Percentiles rank a stretch among this genome's conserved stretches.
These are phyloP conservation scores for Napeogenes sylphis DNA, from an alignment of 2,888 invertebrate genomes.

Conservation along the genomic window DNA sequence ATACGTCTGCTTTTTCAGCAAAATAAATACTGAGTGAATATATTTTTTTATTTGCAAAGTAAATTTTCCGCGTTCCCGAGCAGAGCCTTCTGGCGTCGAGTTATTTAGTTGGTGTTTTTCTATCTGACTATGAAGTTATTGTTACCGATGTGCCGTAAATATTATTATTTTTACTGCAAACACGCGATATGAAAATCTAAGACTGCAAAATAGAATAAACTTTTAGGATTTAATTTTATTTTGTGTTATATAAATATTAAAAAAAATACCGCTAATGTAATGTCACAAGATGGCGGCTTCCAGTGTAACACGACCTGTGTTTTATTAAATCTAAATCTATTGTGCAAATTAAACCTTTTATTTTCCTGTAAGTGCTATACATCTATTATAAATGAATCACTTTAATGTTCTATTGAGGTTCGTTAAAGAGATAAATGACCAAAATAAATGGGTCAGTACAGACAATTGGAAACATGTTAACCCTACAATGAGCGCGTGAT, in stretches of 20 bases:
- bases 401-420: slow-evolving; percentile 4
- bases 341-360: neutral
- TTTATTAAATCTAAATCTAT: too few species aligned
- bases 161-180: slow-evolving; percentile 4
- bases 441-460: slow-evolving; percentile 31
- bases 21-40: slow-evolving; percentile 22
- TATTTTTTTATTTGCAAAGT: slow-evolving; percentile 30
- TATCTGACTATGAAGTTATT: slow-evolving; percentile 18
- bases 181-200: slow-evolving; percentile 1
- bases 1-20: slow-evolving; percentile 20
- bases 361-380: neutral
- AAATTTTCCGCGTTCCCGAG: slow-evolving; percentile 32
- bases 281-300: too few species aligned
- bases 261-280: neutral
- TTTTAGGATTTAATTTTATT: neutral
- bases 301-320: too few species aligned
- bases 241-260: neutral
- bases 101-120: slow-evolving; percentile 16
- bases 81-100: slow-evolving; percentile 26
- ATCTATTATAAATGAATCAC: neutral
- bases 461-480: slow-evolving; percentile 11
- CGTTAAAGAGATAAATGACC: slow-evolving; percentile 25
- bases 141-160: slow-evolving; percentile 7
- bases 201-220: neutral
- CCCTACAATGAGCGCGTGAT: slow-evolving; percentile 16